phyloP scores from a whole-genome alignment of 2,888 invertebrate species.

The Trichogramma dendrolimi region DNA sequence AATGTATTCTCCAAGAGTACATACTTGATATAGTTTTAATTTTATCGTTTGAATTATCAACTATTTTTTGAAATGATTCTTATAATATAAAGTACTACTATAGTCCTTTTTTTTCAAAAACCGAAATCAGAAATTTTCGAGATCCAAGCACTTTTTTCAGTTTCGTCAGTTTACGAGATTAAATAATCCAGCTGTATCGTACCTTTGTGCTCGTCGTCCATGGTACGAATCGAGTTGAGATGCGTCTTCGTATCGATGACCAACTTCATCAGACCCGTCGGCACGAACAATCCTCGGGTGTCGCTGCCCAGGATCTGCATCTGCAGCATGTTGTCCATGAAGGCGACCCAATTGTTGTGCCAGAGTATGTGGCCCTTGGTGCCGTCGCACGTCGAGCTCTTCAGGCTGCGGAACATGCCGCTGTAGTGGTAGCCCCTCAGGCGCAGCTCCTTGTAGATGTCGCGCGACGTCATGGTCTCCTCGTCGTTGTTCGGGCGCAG shows the following conservation, averaged over 20 bases:
- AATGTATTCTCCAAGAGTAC: too few relatives aligned
- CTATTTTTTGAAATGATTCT: too few relatives aligned
- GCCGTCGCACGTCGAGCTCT: slow-evolving; percentile 51
- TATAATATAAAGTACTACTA: too few relatives aligned
- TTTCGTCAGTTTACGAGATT: not conserved
- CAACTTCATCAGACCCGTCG: slow-evolving; percentile 58
- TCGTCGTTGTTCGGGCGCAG: slow-evolving; percentile 32
- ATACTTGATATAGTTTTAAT: too few relatives aligned
- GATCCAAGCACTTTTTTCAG: too few relatives aligned
- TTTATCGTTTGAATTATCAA: too few relatives aligned
- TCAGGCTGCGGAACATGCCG: slow-evolving; percentile 55
- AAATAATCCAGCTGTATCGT: slow-evolving; percentile 14
- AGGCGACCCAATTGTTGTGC: slow-evolving; percentile 65
- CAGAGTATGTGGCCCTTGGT: slow-evolving; percentile 52
- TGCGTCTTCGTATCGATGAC: slow-evolving; percentile 56
- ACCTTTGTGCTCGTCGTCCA: slow-evolving; percentile 41
- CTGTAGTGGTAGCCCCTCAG: slow-evolving; percentile 58
- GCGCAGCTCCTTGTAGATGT: slow-evolving; percentile 52
- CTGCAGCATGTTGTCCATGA: slow-evolving; percentile 68
- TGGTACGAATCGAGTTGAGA: slow-evolving; percentile 36
- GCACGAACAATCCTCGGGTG: slow-evolving; percentile 55
- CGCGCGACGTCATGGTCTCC: slow-evolving; percentile 42
- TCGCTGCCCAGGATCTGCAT: slow-evolving; percentile 55
- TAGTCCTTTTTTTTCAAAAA: too few relatives aligned
- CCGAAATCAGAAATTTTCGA: too few relatives aligned